These are phyloP conservation scores for Microcebus ravelobensis DNA, from an alignment of 2,113 vertebrate genomes.

Conservation along the genomic window DNA sequence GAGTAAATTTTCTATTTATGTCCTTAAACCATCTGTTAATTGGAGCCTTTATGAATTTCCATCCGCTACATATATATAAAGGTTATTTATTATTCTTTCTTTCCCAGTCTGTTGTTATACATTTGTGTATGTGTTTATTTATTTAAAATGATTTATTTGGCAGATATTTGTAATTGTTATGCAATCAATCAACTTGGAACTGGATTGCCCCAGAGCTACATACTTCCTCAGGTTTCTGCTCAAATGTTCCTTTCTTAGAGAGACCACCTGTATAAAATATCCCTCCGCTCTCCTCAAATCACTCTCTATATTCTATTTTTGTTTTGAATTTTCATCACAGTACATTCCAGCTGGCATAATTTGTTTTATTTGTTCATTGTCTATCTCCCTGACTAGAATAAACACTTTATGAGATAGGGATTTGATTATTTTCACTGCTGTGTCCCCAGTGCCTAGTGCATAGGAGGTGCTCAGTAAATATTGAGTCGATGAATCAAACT, in stretches of 20 bases:
- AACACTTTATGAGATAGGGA: background rate
- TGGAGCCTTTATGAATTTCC: slow-evolving; percentile 9
- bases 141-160: background rate
- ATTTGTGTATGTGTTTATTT: background rate
- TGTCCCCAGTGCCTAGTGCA: background rate
- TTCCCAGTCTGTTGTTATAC: background rate
- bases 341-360: background rate
- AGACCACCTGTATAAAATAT: background rate
- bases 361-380: background rate
- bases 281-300: background rate
- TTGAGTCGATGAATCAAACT: background rate
- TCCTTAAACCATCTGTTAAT: slow-evolving; percentile 14
- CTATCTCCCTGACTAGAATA: background rate
- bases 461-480: background rate
- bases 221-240: background rate
- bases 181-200: background rate
- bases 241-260: background rate
- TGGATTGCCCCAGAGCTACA: background rate
- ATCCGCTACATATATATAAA: background rate
- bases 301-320: background rate
- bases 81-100: background rate
- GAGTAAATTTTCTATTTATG: slow-evolving; percentile 27
- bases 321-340: background rate
- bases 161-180: background rate
- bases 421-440: background rate